Conservation (phyloP, 92 coral and sea anemone species). For the Paramuricea clavata region DNA sequence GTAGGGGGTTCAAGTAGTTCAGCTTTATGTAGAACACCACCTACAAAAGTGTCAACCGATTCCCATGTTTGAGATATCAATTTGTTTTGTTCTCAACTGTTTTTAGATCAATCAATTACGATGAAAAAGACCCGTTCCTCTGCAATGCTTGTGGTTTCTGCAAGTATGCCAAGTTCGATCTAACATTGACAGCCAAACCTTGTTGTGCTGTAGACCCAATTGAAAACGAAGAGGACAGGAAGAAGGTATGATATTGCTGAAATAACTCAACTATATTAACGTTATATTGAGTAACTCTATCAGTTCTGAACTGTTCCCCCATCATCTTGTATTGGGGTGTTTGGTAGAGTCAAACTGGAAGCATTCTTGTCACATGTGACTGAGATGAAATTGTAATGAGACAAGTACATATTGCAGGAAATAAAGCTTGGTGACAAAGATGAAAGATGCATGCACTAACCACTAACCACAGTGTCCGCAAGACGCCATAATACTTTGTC, state of each 20-base stretch:
- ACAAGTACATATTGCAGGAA: too few relatives aligned
- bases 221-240: constrained; percentile 97
- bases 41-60: too few relatives aligned
- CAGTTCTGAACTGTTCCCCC: background rate
- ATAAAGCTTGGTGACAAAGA: too few relatives aligned
- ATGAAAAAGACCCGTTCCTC: constrained; percentile 95
- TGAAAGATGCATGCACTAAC: too few relatives aligned
- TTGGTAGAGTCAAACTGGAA: too few relatives aligned
- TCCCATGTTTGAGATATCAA: background rate
- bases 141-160: constrained; percentile 99
- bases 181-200: constrained; percentile 94
- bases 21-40: too few relatives aligned
- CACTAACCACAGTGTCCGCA: too few relatives aligned
- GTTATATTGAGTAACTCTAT: background rate
- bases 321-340: too few relatives aligned
- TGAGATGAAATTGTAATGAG: too few relatives aligned
- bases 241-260: constrained; percentile 69
- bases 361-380: too few relatives aligned
- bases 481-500: too few relatives aligned
- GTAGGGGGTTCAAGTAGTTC: background rate
- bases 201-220: constrained; percentile 99
- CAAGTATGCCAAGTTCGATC: constrained; percentile 99
- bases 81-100: background rate
- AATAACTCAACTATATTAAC: background rate
- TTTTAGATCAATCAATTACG: constrained; percentile 93